Percentiles rank a stretch among this genome's conserved stretches.
phyloP scores from a whole-genome alignment of 92 coral and sea anemone genomes.

The Galaxea fascicularis region DNA sequence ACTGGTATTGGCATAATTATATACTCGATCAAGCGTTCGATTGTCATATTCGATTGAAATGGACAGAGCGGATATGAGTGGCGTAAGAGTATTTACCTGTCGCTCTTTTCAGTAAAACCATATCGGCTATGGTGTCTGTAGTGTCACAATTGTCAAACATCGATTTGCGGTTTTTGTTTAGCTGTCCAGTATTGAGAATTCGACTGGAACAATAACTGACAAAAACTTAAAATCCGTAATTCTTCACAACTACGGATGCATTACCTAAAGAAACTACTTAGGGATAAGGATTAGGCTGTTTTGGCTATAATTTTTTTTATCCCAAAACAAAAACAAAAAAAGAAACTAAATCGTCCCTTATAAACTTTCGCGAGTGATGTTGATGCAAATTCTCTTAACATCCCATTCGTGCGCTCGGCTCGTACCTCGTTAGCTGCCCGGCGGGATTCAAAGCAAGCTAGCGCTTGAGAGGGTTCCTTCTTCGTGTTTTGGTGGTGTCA shows the following conservation, averaged over 20 bases:
- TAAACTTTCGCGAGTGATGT: neutral
- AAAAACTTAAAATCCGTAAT: too few species aligned
- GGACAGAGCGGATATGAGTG: neutral
- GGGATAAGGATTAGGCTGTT: too few species aligned
- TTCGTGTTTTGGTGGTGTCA: slow-evolving; percentile 4
- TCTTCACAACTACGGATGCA: neutral
- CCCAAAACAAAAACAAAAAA: neutral
- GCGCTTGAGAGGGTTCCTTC: neutral
- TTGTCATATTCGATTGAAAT: neutral
- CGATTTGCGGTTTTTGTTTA: slow-evolving; percentile 11
- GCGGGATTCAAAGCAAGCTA: neutral
- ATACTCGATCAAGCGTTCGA: neutral
- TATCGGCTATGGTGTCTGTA: neutral
- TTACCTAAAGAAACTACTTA: neutral
- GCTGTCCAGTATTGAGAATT: slow-evolving; percentile 29
- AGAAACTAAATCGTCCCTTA: neutral
- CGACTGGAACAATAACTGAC: neutral
- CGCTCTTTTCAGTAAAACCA: slow-evolving; percentile 5
- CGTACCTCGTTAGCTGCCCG: slow-evolving; percentile 5
- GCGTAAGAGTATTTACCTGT: neutral
- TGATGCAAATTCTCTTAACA: slow-evolving; percentile 28
- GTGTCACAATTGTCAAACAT: neutral
- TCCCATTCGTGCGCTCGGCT: slow-evolving; percentile 4
- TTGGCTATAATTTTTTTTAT: neutral
- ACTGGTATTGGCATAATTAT: too few species aligned